Percentiles rank a stretch among this genome's conserved stretches.
phyloP scores from a whole-genome alignment of 2,113 vertebrate genomes.

The Neolamprologus sp. region DNA sequence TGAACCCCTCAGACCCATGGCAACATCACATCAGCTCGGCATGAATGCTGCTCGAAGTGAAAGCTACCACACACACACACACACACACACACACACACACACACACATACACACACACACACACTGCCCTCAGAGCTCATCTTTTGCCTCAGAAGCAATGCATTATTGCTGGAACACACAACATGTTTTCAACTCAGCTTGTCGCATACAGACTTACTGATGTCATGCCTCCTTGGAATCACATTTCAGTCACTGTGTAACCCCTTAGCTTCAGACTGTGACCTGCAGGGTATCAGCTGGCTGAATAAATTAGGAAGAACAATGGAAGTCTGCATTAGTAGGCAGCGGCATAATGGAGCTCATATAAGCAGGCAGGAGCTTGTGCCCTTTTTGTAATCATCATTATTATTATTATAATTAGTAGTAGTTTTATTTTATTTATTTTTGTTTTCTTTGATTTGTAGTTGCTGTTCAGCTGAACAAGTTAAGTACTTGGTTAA shows the following conservation, averaged over 20 bases:
- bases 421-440: not conserved
- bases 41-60: not conserved
- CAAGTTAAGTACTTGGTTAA: not conserved
- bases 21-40: not conserved
- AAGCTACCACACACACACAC: not conserved
- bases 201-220: not conserved
- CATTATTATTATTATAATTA: not conserved
- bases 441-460: not conserved
- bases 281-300: not conserved
- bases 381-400: not conserved
- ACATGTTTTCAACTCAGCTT: not conserved
- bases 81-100: too few species aligned
- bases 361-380: not conserved
- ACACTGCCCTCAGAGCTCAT: not conserved
- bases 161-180: not conserved
- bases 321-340: not conserved
- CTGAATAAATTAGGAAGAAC: not conserved
- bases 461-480: not conserved
- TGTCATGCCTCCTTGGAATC: not conserved
- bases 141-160: not conserved
- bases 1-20: not conserved
- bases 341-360: not conserved
- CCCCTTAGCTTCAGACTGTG: not conserved
- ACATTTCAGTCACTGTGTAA: not conserved
- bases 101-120: too few species aligned